Base-by-base conservation (phyloP, 2,888 invertebrate genomes). In the Cyaniris semiargus region DNA sequence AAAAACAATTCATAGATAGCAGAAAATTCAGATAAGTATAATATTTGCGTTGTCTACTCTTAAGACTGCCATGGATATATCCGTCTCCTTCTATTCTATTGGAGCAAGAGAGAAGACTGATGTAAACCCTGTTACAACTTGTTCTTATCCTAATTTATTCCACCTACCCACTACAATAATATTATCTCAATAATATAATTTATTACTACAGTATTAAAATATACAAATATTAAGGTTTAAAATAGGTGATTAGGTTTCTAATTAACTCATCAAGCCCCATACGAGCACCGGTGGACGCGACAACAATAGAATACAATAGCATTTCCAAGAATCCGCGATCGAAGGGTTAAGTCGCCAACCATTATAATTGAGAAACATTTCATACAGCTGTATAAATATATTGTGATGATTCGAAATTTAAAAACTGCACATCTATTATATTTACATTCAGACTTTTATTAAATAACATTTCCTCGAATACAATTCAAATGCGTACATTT, bases 391-490 rank as follows among this genome's bases (percentile, higher is more conserved):
- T 66, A 66, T 66, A 66, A 27, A 27, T 31, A 15, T 66, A 87
- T 89, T 90, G 88, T 90, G 88, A 89, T 88, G 87, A 82, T 86
- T 83, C 84, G 79, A 56, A 81, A 81, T 82, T 85, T 85, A 10
- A 38, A 72, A 38, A 72, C 44, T 72, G 72, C 44, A 21, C 10
- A 66, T 66, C 15, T 66, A 82, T 83, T 90, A 90, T 88, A 90
- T 88, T 85, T 89, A 91, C 90, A 91, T 85, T 91, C 91, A 91
- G 91, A 92, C 90, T 66, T 91, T 92, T 89, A 82, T 80, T 82
- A 81, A 82, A 83, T 81, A 83, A 38, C 38, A 76, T 76, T 66
- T 66, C 13, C 27, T 66, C 66, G 66, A 58, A 76, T 76, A 79
- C 76, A 78, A 44, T 78, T 77, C 71, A 78, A 80, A 79, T 77